Base-by-base conservation (phyloP, 92 coral and sea anemone species). In the Heteractis magnifica region DNA sequence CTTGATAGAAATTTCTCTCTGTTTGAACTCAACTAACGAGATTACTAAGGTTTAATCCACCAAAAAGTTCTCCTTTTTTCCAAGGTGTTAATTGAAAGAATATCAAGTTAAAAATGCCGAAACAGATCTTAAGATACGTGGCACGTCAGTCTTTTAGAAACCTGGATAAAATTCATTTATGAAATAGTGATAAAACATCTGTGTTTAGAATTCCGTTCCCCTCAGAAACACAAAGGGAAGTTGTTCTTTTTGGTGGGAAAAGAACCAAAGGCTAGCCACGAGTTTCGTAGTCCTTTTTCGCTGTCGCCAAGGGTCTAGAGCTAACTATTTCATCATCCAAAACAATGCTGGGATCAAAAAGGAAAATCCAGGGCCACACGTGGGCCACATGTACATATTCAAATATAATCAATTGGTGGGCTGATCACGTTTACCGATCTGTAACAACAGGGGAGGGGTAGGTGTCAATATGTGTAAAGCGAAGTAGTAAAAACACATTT, bases 241-340 rank as follows among this genome's bases (percentile, higher is more conserved):
- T n/a, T 9, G 76, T 12, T 51, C 70, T 60, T 23, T 81, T 71
- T 64, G 78, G 58, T 53, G 49, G 78, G 18, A 72, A 51, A 41
- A 20, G 50, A 73, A 44, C 18, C 11, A 44, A 26, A 20, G 49
- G 21, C 3, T 52, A 52, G 12, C 81, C 44, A n/a, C 26, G 68
- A 77, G 65, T 49, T 3, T 62, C 23, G n/a, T 68, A 20, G 2
- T 62, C 4, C 70, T 62, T 62, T 6, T 18, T 16, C 19, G 70
- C 73, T 26, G 49, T 68, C 73, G 48, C 44, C 73, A 26, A 68
- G 73, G 49, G 13, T 23, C 6, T 20, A 68, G 73, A 6, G 73
- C 49, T 10, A 26, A 68, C 73, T 68, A 68, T 68, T 68, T 68
- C 73, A 68, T 68, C 73, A 68, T 68, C 73, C 73, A 68, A 68